Percentiles rank a stretch among this genome's conserved stretches.
Conservation (phyloP, 2,797 vertebrate genomes). For the Botia almorhae region DNA sequence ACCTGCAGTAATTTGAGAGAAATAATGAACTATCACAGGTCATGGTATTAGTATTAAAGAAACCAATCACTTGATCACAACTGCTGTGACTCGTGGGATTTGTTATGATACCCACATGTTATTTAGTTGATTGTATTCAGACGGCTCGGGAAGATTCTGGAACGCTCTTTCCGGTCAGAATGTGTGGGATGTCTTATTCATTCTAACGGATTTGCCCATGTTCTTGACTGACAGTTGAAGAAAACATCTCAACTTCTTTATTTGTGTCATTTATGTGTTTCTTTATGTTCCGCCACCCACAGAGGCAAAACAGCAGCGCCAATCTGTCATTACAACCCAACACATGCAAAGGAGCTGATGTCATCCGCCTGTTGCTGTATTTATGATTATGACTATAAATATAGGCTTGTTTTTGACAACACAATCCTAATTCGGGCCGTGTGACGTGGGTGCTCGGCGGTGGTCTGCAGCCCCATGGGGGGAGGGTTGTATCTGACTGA, state of each 20-base stretch:
- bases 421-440: neutral
- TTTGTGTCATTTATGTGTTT: neutral
- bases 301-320: too few relatives aligned
- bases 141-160: constrained; percentile 1
- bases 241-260: neutral
- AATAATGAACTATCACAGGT: constrained; percentile 14
- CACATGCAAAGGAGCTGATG: too few relatives aligned
- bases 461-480: neutral
- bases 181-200: neutral
- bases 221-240: neutral
- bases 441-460: constrained; percentile 7
- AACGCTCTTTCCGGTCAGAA: constrained; percentile 4
- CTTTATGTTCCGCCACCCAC: neutral
- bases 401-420: neutral
- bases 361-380: too few relatives aligned
- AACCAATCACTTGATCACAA: neutral
- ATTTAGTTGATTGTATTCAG: neutral
- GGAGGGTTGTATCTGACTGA: neutral
- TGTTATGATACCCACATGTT: neutral
- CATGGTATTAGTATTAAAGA: constrained; percentile 9
- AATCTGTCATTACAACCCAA: too few relatives aligned
- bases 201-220: neutral
- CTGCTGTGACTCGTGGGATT: neutral
- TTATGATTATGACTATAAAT: constrained; percentile 20
- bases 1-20: neutral